Evolutionary conservation across 2,797 vertebrate species (phyloP).

Genomic region (Sparus aurata): DNA sequence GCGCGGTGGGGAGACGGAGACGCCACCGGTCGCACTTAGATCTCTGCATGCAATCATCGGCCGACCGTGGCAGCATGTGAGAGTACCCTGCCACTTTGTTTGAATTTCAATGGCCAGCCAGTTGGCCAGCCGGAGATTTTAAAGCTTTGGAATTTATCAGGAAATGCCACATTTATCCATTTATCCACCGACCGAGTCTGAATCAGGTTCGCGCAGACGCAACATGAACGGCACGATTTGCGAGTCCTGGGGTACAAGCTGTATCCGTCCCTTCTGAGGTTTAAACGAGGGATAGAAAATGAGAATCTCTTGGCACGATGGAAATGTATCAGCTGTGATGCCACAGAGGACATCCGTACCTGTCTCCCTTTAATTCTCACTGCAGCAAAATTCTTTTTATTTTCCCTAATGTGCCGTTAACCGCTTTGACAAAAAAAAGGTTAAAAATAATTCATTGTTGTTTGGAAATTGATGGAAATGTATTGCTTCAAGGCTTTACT

Average conservation of each 20-base stretch:
- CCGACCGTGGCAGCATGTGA: conserved; percentile 52
- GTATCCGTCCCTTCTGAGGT: neutral
- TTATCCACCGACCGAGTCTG: neutral
- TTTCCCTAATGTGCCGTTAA: neutral
- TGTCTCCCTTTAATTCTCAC: neutral
- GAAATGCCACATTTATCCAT: conserved; percentile 43
- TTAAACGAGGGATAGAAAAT: neutral
- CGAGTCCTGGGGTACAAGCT: neutral
- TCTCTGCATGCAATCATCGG: conserved; percentile 57
- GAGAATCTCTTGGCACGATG: neutral
- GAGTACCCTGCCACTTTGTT: conserved; percentile 36
- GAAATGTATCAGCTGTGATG: conserved; percentile 1
- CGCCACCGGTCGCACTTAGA: conserved; percentile 36
- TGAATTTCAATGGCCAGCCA: conserved; percentile 59
- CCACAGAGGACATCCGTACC: neutral
- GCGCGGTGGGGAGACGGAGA: conserved; percentile 3
- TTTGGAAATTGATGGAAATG: neutral
- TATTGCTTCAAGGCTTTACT: neutral
- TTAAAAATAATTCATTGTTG: neutral
- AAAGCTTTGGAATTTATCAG: conserved; percentile 34
- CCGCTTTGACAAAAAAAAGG: neutral
- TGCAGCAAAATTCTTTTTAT: neutral
- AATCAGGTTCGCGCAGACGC: neutral
- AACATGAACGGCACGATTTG: conserved; percentile 2
- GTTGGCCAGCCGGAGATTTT: conserved; percentile 31